phyloP scores from a whole-genome alignment of 2,888 invertebrate genomes.

The Capitulum mitella region DNA sequence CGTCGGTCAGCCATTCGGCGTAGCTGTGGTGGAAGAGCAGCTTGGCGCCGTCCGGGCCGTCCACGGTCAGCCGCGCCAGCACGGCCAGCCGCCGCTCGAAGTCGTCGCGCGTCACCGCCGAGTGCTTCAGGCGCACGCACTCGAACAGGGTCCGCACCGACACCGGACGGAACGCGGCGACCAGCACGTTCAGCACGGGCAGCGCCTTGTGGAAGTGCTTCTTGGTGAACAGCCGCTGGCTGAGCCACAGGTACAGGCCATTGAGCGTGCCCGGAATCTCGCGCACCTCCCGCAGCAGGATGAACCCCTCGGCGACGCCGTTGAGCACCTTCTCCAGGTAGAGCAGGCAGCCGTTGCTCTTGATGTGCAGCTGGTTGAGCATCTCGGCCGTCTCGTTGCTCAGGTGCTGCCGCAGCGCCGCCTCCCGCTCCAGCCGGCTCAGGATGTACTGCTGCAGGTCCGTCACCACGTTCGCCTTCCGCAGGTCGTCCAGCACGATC shows the following conservation, averaged over 20 bases:
- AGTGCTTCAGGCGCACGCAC: slow-evolving; percentile 71
- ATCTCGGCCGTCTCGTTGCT: slow-evolving; percentile 89
- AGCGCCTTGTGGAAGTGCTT: slow-evolving; percentile 75
- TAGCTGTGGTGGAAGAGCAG: slow-evolving; percentile 85
- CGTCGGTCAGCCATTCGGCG: slow-evolving; percentile 88
- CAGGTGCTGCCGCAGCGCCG: slow-evolving; percentile 76
- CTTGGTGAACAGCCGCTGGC: slow-evolving; percentile 82
- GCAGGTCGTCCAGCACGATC: slow-evolving; percentile 77
- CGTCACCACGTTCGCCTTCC: slow-evolving; percentile 70
- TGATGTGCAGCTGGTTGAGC: slow-evolving; percentile 87
- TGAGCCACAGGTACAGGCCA: slow-evolving; percentile 89
- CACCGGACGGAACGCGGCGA: slow-evolving; percentile 78
- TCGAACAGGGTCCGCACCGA: slow-evolving; percentile 72
- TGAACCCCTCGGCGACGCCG: slow-evolving; percentile 86
- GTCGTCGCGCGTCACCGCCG: slow-evolving; percentile 67
- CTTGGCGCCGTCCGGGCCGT: slow-evolving; percentile 64
- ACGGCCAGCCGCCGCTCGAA: slow-evolving; percentile 69
- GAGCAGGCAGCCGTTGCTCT: slow-evolving; percentile 86
- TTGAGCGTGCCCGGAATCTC: slow-evolving; percentile 93
- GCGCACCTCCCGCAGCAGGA: slow-evolving; percentile 79
- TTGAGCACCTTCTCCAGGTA: slow-evolving; percentile 82
- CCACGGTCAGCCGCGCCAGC: slow-evolving; percentile 58
- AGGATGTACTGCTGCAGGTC: slow-evolving; percentile 94
- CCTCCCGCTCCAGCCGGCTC: slow-evolving; percentile 79
- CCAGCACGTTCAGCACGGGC: slow-evolving; percentile 67